These are phyloP conservation scores for Piezodorus guildinii DNA, from an alignment of 1,140 invertebrate species.

Conservation along the genomic window DNA sequence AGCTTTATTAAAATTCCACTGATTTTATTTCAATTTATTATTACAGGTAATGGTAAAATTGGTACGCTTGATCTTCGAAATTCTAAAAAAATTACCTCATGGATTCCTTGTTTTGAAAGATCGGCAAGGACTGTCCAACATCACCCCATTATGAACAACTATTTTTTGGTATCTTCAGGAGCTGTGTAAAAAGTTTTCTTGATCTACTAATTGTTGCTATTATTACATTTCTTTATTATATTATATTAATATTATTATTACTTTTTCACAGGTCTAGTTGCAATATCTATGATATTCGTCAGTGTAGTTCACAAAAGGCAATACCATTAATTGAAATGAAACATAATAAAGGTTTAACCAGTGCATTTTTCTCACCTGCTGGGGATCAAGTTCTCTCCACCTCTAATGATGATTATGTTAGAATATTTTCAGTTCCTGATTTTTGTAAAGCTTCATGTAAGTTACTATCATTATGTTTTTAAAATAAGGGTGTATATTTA, in stretches of 20 bases:
- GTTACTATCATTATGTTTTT: neutral
- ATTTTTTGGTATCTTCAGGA: conserved; percentile 28
- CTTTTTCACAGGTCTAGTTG: conserved; percentile 1
- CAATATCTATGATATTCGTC: conserved; percentile 10
- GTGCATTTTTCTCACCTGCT: conserved; percentile 30
- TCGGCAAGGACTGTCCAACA: conserved; percentile 27
- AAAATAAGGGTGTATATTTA: neutral
- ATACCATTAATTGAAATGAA: conserved; percentile 22
- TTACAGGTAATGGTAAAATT: conserved; percentile 26
- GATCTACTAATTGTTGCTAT: neutral
- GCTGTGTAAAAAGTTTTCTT: conserved; percentile 19
- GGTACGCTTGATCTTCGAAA: conserved; percentile 24
- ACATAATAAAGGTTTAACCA: conserved; percentile 22
- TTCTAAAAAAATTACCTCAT: neutral
- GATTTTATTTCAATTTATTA: neutral
- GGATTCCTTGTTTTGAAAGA: conserved; percentile 24
- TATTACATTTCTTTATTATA: no score
- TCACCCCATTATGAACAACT: conserved; percentile 25
- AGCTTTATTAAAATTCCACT: no score
- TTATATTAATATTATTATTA: neutral
- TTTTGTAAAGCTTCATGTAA: neutral
- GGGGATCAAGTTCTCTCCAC: conserved; percentile 28
- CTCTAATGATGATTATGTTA: conserved; percentile 28
- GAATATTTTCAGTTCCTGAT: conserved; percentile 15
- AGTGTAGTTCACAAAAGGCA: neutral